A percentile compares a stretch with the other conserved stretches of the same genome.
Conservation (phyloP, 2,113 vertebrate genomes). For the Cynocephalus volans region DNA sequence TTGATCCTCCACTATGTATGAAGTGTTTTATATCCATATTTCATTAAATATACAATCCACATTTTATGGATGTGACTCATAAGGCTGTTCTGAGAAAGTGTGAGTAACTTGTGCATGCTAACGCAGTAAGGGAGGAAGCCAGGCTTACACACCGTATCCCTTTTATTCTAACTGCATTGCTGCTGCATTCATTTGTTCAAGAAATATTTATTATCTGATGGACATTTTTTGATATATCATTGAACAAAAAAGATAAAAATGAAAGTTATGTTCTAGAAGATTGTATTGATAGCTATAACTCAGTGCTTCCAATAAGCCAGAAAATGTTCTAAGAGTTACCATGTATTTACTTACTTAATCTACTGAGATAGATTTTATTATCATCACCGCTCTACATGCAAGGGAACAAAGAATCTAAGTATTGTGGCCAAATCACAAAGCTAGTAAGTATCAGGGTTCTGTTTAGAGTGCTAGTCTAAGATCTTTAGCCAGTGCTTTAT, state of each 20-base stretch:
- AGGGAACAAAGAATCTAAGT: not conserved
- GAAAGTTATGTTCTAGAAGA: not conserved
- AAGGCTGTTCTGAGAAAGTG: not conserved
- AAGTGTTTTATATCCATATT: not conserved
- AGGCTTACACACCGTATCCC: not conserved
- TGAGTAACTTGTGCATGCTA: not conserved
- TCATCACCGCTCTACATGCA: not conserved
- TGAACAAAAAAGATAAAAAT: not conserved
- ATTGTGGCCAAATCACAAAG: not conserved
- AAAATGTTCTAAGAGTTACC: not conserved
- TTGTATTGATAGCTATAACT: not conserved
- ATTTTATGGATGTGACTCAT: not conserved
- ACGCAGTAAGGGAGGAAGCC: not conserved
- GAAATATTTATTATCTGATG: not conserved
- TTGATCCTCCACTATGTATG: not conserved
- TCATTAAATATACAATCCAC: not conserved
- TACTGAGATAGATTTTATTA: not conserved
- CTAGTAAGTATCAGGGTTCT: not conserved
- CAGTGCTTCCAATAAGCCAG: not conserved
- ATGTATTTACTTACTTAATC: not conserved
- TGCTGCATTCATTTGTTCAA: not conserved
- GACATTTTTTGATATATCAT: not conserved
- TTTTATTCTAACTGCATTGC: not conserved
- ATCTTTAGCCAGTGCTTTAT: not conserved
- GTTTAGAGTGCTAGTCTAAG: not conserved